phyloP scores from a whole-genome alignment of 1,140 invertebrate species.

The Drosophila triauraria region DNA sequence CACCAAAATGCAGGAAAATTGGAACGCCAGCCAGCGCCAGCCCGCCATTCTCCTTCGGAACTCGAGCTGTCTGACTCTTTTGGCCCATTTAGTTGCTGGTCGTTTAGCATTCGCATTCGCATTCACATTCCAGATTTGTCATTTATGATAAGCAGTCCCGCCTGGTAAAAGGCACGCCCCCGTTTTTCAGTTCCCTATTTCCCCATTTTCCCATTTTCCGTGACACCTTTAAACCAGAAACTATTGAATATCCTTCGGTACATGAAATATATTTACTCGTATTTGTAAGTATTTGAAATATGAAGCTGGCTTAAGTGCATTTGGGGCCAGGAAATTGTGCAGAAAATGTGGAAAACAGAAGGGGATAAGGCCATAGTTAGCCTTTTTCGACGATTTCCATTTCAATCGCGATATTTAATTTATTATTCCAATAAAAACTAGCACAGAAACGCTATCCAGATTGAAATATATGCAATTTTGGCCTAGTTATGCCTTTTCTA shows the following conservation, averaged over 20 bases:
- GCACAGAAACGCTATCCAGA: too few species aligned
- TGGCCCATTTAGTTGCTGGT: conserved; percentile 47
- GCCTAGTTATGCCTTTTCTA: too few species aligned
- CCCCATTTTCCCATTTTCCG: not conserved
- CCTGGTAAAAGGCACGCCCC: conserved; percentile 34
- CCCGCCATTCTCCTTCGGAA: conserved; percentile 32
- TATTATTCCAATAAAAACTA: too few species aligned
- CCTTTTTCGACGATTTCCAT: too few species aligned
- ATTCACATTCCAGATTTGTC: conserved; percentile 64
- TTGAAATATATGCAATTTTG: too few species aligned
- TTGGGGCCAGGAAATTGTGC: too few species aligned
- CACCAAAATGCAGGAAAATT: conserved; percentile 70
- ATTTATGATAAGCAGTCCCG: conserved; percentile 63
- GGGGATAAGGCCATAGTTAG: too few species aligned
- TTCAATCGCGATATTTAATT: too few species aligned
- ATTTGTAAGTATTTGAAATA: not conserved
- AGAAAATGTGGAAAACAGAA: too few species aligned
- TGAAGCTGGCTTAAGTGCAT: too few species aligned
- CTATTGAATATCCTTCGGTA: conserved; percentile 1
- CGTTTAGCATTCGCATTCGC: conserved; percentile 52
- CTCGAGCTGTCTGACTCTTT: conserved; percentile 29
- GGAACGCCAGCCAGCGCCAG: conserved; percentile 30
- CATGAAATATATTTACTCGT: not conserved
- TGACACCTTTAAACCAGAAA: conserved; percentile 16
- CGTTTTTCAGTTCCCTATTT: conserved; percentile 3